Evolutionary conservation across 1,140 invertebrate genomes (phyloP), one percentile per base, ranked within the genome.

Genomic region (Pachypeltis micranthus): DNA sequence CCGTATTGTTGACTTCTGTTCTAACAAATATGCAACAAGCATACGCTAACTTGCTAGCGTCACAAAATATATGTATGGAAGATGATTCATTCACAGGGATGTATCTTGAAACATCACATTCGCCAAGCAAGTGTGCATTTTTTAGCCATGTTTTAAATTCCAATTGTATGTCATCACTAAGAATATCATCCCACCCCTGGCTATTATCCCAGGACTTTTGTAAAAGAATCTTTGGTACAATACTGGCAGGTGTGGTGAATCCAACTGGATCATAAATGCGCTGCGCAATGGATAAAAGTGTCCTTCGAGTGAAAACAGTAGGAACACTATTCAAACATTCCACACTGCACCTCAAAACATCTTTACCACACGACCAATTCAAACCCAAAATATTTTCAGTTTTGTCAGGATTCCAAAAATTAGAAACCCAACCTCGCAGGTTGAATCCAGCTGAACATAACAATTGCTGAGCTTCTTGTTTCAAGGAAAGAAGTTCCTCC

Each of bases 371-470:
- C 7, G 16, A 10, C 31, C 31, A 39, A 39, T 39, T 39, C 31
- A 39, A 39, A 10, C 31, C 31, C 31, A 39, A 39, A 16, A 39
- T 16, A 16, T 39, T 39, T 39, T 39, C 31, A 16, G 16, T 39
- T 39, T 39, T 39, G 7, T 39, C 31, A 39, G 31, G 31, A 39
- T 39, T 39, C n/a, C n/a, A n/a, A n/a, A n/a, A n/a, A n/a, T n/a
- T n/a, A 10, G 7, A 16, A 23, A 54, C 60, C 60, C 60, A 62
- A 14, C 60, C 27, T 54, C 60, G 47, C 1, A 62, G 39, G 2
- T 12, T 16, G 34, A 62, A 62, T 10, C 44, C 31, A 25, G 39
- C 44, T 21, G 34, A 23, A 26, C 26, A 12, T 27, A 62, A 23
- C 7, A 62, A 26, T 26, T 14, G n/a, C 12, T 24, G 25, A 4